Evolutionary conservation across 2,797 vertebrate species (phyloP), one percentile per base, ranked within the genome.

Genomic region (Zenarchopterus dispar): DNA sequence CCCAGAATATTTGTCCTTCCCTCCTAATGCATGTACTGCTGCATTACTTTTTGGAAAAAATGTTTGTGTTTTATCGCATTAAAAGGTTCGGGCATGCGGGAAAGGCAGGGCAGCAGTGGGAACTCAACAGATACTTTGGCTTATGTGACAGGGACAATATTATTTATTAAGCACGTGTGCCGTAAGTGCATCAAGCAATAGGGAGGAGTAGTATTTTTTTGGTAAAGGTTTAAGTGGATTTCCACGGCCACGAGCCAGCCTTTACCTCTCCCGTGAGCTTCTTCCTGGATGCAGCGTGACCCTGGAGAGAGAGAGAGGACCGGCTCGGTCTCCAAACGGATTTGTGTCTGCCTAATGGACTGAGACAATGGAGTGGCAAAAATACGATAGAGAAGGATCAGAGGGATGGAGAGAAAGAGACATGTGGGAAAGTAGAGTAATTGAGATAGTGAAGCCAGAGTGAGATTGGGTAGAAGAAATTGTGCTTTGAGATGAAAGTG

Each of bases 331-430:
- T 85, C 85, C 75, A 78, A 89, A 84, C 75, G 82, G 88, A 91
- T 90, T 89, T 88, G 77, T 90, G 87, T 90, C 84, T 86, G 86
- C 74, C 77, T 90, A 90, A 90, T 90, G 88, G 89, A 78, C 87
- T 82, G 87, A 87, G 85, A 90, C 90, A 86, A 87, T 81, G 50
- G 70, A 87, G 83, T 81, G 75, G 70, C 44, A 18, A 78, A 85
- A 90, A 87, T 81, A 82, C 67, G 63, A 81, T 85, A 76, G 55
- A 68, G 74, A 68, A 21, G 77, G 76, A 88, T 86, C 76, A 78
- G 66, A 70, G 66, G 51, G 56, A 50, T 44, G 15, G 67, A 62
- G 57, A 23, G 54, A 52, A 24, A 41, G 33, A 56, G 41, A 62
- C 47, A 60, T 19, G 41, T 28, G 65, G 46, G 17, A 56, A 70